Evolutionary conservation across 2,797 vertebrate species (phyloP), one percentile per base, ranked within the genome.

Genomic region (Manis javanica): DNA sequence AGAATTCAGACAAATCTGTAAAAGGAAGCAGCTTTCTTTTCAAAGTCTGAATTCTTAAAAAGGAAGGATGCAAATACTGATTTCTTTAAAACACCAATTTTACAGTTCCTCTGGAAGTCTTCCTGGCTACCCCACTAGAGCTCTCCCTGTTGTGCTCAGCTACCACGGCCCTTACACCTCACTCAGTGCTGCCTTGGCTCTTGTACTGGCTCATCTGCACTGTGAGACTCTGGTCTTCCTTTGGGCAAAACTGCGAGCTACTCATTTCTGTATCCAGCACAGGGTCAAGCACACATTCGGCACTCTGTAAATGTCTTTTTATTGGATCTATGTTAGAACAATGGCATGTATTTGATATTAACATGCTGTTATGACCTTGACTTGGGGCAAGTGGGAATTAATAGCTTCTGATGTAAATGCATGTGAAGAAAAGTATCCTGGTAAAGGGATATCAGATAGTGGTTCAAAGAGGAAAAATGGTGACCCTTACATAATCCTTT

Each of bases 291-390:
- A 55, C 51, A 59, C 7, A 34, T 61, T 64, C 71, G 31, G 53
- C 7, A 84, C 72, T 69, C n/a, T 23, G 53, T 53, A 90, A 63
- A 74, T 88, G 68, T 82, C 31, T 88, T 93, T 68, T 87, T 85
- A 57, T 64, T 85, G n/a, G 23, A 72, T 81, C n/a, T 92, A 11
- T 74, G 77, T 72, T 96, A 86, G 46, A 85, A 82, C 37, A 68
- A 82, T 71, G 78, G 66, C 94, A 97, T 94, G 86, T 37, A 84
- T 68, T 77, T 90, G 15, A 85, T 91, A 87, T 21, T n/a, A 82
- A 39, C 7, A 68, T 86, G 59, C 9, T 63, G 5, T 79, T 90
- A 42, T 81, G 46, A 77, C 18, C 61, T 87, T 77, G 72, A 64
- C n/a, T 78, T 79, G 37, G 77, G 68, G 31, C 18, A 96, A 90